Percentiles rank a stretch among this genome's conserved stretches.
These are phyloP conservation scores for Manduca sexta DNA, from an alignment of 1,140 invertebrate species.

Conservation along the genomic window DNA sequence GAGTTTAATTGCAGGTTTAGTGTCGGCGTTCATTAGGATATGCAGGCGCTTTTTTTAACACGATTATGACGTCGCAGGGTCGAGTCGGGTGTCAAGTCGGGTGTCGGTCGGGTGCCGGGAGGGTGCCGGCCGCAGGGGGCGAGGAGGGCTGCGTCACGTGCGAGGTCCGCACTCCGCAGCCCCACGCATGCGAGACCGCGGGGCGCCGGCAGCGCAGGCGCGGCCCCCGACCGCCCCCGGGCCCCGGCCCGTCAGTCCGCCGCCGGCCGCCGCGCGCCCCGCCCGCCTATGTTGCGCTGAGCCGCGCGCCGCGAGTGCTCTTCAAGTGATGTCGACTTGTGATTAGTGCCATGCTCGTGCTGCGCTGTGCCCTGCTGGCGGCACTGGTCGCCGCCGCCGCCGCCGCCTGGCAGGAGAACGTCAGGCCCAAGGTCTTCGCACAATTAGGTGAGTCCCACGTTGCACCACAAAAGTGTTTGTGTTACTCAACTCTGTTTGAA, in stretches of 20 bases:
- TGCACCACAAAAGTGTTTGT: slow-evolving; percentile 24
- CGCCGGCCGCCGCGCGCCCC: slow-evolving; percentile 49
- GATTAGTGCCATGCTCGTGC: slow-evolving; percentile 69
- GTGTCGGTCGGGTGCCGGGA: no score
- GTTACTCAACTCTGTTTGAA: slow-evolving; percentile 40
- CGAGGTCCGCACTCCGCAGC: slow-evolving; percentile 64
- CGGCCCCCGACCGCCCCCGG: slow-evolving; percentile 31
- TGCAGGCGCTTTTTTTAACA: slow-evolving; percentile 65
- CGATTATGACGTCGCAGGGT: slow-evolving; percentile 67
- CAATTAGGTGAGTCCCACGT: slow-evolving; percentile 83
- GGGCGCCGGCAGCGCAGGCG: slow-evolving; percentile 63
- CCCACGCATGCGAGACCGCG: slow-evolving; percentile 68
- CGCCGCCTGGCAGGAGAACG: slow-evolving; percentile 87
- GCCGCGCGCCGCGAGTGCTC: slow-evolving; percentile 51
- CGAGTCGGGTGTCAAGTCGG: no score
- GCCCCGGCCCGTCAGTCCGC: slow-evolving; percentile 40
- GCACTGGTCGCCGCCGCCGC: slow-evolving; percentile 54
- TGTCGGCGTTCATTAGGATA: slow-evolving; percentile 59
- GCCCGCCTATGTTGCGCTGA: slow-evolving; percentile 24
- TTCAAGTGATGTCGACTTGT: slow-evolving; percentile 67
- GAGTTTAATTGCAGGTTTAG: slow-evolving; percentile 63
- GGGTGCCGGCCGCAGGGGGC: slow-evolving; percentile 45
- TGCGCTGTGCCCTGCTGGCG: slow-evolving; percentile 60
- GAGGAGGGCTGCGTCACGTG: slow-evolving; percentile 70
- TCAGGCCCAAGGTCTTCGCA: slow-evolving; percentile 89